Evolutionary conservation across 1,140 invertebrate species (phyloP).

Genomic region (Eurosta solidaginis): DNA sequence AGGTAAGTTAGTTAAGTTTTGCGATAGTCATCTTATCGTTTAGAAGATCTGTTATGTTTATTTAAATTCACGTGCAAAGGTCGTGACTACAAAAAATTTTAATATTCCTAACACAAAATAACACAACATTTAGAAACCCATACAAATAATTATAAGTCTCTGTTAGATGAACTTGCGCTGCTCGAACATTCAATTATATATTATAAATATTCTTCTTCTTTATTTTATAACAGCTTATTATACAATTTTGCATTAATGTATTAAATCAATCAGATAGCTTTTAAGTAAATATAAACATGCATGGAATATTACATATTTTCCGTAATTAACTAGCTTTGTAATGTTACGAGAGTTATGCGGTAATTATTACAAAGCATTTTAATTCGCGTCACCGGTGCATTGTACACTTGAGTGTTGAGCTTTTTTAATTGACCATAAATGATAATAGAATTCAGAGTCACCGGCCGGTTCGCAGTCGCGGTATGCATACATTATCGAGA

Average conservation of each 20-base stretch:
- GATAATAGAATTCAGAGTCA: neutral
- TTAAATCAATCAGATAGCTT: too few species aligned
- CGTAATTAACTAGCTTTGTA: neutral
- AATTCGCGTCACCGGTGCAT: neutral
- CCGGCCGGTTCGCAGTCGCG: neutral
- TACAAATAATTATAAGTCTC: neutral
- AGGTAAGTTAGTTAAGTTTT: too few species aligned
- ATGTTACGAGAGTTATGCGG: slow-evolving; percentile 19
- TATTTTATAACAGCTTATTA: too few species aligned
- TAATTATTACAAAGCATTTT: slow-evolving; percentile 1
- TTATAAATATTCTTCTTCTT: too few species aligned
- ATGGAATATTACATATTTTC: neutral
- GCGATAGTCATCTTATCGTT: too few species aligned
- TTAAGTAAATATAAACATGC: too few species aligned
- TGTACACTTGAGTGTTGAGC: neutral
- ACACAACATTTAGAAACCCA: neutral
- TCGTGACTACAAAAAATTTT: slow-evolving; percentile 17
- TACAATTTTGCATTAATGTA: neutral
- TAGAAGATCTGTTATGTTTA: too few species aligned
- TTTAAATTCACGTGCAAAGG: slow-evolving; percentile 4
- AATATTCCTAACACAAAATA: neutral
- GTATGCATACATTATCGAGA: neutral
- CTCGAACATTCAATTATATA: neutral
- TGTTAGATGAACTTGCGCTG: neutral
- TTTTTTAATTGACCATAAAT: neutral